Percentiles rank a stretch among this genome's conserved stretches.
Evolutionary conservation across 1,140 invertebrate genomes (phyloP).

Genomic region (Drosophila subpulchrella): DNA sequence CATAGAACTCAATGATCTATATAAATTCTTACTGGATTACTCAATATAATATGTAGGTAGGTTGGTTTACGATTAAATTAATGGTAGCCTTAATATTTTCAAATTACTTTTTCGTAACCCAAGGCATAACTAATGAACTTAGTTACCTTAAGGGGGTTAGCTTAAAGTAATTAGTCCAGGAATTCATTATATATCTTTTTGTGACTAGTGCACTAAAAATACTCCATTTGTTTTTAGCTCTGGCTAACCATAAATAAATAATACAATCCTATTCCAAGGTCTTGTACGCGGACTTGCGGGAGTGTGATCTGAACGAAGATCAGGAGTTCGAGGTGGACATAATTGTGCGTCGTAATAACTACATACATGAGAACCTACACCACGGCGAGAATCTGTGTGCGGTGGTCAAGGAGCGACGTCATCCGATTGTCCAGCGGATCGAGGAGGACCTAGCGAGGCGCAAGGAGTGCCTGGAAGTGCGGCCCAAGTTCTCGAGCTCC

Average conservation of each 20-base stretch:
- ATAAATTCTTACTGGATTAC: neutral
- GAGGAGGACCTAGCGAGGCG: neutral
- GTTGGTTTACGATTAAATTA: too few relatives aligned
- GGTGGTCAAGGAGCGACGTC: constrained; percentile 9
- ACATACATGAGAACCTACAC: constrained; percentile 12
- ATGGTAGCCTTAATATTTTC: too few relatives aligned
- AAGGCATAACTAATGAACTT: too few relatives aligned
- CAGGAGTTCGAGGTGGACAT: constrained; percentile 63
- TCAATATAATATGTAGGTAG: too few relatives aligned
- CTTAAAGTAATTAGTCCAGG: too few relatives aligned
- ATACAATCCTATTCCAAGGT: neutral
- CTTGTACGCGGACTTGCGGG: constrained; percentile 56
- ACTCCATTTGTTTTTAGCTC: too few relatives aligned
- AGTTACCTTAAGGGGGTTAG: too few relatives aligned
- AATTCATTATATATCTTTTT: too few relatives aligned
- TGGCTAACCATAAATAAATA: neutral
- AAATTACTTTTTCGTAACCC: too few relatives aligned
- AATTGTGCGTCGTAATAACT: constrained; percentile 66
- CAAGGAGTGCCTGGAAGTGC: neutral
- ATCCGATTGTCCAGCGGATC: constrained; percentile 48
- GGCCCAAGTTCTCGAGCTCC: constrained; percentile 4
- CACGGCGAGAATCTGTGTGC: constrained; percentile 21
- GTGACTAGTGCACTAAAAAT: too few relatives aligned
- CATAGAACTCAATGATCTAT: neutral
- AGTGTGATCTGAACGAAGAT: constrained; percentile 44